Evolutionary conservation across 2,888 invertebrate species (phyloP).

Genomic region (Chydorus sphaericus): DNA sequence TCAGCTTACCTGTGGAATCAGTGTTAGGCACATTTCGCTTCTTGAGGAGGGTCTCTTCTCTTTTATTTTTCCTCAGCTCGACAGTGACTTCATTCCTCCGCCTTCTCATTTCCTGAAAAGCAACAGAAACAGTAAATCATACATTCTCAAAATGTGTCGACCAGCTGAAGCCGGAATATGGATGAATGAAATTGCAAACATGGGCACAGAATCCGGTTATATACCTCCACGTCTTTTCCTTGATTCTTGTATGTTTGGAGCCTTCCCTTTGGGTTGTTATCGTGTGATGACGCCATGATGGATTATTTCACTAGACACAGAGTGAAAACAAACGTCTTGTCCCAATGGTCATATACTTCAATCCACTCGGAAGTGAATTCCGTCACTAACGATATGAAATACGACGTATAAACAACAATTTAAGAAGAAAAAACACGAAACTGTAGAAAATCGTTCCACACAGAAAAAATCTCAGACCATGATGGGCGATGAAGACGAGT

Average conservation of each 20-base stretch:
- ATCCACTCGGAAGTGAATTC: neutral
- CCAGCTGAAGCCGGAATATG: neutral
- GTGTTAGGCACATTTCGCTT: slow-evolving; percentile 83
- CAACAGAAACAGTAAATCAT: slow-evolving; percentile 13
- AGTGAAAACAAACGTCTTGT: no score
- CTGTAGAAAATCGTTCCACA: neutral
- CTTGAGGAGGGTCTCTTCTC: slow-evolving; percentile 92
- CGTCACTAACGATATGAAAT: neutral
- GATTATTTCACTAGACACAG: neutral
- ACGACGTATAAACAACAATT: neutral
- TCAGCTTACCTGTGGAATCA: slow-evolving; percentile 57
- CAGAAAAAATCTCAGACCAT: neutral
- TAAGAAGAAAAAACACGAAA: neutral
- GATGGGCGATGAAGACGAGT: neutral
- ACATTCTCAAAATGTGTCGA: neutral
- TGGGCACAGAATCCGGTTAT: slow-evolving; percentile 14
- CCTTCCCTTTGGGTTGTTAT: slow-evolving; percentile 28
- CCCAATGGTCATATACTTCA: neutral
- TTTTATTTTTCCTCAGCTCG: slow-evolving; percentile 92
- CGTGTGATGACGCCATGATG: slow-evolving; percentile 11
- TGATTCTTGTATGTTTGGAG: slow-evolving; percentile 95
- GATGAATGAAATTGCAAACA: neutral
- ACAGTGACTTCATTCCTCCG: slow-evolving; percentile 91
- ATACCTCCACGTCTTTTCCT: slow-evolving; percentile 96
- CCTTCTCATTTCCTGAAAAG: slow-evolving; percentile 82